A percentile compares a stretch with the other conserved stretches of the same genome.
Evolutionary conservation across 2,797 vertebrate genomes (phyloP).

Genomic region (Acanthiza pusilla): DNA sequence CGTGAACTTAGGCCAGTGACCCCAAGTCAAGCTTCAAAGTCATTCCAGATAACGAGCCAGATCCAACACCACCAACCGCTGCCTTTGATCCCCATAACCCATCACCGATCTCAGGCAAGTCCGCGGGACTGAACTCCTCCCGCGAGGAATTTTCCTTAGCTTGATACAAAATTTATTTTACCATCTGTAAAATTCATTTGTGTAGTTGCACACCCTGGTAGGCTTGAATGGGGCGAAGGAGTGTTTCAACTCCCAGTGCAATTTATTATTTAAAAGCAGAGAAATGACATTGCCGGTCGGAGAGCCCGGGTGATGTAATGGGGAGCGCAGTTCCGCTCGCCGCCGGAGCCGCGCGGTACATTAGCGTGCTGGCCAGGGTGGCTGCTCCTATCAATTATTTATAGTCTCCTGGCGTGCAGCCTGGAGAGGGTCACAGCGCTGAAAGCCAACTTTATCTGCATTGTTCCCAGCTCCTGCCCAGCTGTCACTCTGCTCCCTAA

Average conservation of each 20-base stretch:
- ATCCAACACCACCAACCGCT: background rate
- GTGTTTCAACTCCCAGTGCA: constrained; percentile 18
- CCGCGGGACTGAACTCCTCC: background rate
- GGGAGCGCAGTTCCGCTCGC: constrained; percentile 77
- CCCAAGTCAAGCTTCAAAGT: background rate
- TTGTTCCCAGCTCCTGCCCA: constrained; percentile 67
- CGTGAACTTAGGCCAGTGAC: background rate
- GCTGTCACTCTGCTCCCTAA: constrained; percentile 41
- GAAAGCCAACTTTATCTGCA: constrained; percentile 71
- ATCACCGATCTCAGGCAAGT: rapidly evolving
- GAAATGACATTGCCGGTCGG: constrained; percentile 38
- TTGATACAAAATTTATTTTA: constrained; percentile 21
- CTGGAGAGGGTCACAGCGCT: constrained; percentile 68
- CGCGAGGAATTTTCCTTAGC: background rate
- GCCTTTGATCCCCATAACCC: background rate
- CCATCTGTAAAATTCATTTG: constrained; percentile 43
- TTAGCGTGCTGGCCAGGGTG: constrained; percentile 76
- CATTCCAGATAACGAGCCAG: background rate
- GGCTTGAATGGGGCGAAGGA: constrained; percentile 34
- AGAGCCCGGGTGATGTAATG: constrained; percentile 79
- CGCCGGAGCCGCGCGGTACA: constrained; percentile 72
- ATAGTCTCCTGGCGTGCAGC: constrained; percentile 77
- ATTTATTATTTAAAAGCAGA: constrained; percentile 68
- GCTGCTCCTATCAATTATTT: constrained; percentile 89
- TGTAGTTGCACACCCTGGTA: background rate